Evolutionary conservation across 2,888 invertebrate species (phyloP), one percentile per base, ranked within the genome.

Genomic region (Gerris lacustris): DNA sequence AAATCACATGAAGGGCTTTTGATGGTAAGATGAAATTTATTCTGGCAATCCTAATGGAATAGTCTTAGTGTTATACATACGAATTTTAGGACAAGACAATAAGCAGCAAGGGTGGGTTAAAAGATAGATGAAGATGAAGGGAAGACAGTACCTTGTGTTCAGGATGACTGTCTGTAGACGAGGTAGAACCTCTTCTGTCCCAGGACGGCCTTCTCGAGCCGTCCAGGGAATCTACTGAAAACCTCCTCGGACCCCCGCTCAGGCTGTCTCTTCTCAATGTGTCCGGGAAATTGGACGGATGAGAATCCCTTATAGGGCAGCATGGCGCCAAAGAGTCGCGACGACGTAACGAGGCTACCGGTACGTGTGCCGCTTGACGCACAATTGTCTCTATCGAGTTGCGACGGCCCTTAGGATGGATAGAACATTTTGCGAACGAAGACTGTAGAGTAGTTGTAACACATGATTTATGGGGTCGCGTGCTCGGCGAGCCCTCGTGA

Each of bases 161-260:
- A 9, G 55, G 55, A 55, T 55, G 55, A 15, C 55, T 55, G 55
- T 55, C 55, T 11, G 64, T 64, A 64, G 87, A 86, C 18, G 86
- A 83, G n/a, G 86, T 85, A 76, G 85, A 85, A 15, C 86, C 85
- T 73, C 87, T 82, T 74, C 87, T 83, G 76, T 89, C 89, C 88
- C 88, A 89, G 67, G 86, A 86, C 76, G 86, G 85, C 74, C 88
- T 84, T 81, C 87, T 86, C 44, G 69, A 64, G 73, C 84, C 83
- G 77, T 90, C 89, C 79, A 90, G 79, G 1, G 90, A 90, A 79
- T 90, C 90, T 62, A 87, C 86, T 0, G 90, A 90, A 70, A 84
- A 84, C 72, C 84, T 81, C 72, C 84, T 76, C 78, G 1, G 81
- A 81, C 0, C 79, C 9, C 11, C 9, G 0, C 83, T 84, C 73